Evolutionary conservation across 2,797 vertebrate genomes (phyloP).

Genomic region (Pteropus rufus): DNA sequence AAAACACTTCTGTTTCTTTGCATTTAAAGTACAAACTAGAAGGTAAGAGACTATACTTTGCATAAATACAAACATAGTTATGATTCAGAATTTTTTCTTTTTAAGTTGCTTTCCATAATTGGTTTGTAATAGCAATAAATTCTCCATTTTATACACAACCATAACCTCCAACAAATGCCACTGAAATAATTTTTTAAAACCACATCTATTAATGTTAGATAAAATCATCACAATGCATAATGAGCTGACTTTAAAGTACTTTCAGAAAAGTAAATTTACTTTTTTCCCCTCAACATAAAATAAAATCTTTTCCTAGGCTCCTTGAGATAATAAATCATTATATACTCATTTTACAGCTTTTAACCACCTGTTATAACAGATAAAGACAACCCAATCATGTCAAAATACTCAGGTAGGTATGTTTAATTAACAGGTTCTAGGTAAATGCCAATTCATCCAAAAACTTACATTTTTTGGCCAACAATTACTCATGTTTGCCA

Average conservation of each 20-base stretch:
- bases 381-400: background rate
- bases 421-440: background rate
- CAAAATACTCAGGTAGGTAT: background rate
- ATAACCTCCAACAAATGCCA: slow-evolving; percentile 67
- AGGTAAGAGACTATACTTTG: slow-evolving; percentile 76
- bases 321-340: background rate
- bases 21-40: slow-evolving; percentile 76
- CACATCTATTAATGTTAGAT: background rate
- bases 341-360: background rate
- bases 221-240: slow-evolving; percentile 62
- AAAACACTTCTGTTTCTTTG: slow-evolving; percentile 72
- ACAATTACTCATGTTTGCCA: background rate
- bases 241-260: slow-evolving; percentile 68
- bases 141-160: slow-evolving; percentile 66
- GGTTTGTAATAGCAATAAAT: slow-evolving; percentile 73
- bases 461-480: background rate
- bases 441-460: background rate
- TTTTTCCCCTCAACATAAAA: slow-evolving; percentile 53
- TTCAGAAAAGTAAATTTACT: slow-evolving; percentile 64
- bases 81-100: slow-evolving; percentile 77
- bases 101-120: slow-evolving; percentile 72
- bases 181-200: background rate
- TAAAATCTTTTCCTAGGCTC: background rate
- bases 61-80: slow-evolving; percentile 82
- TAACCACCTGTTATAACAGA: background rate